Percentiles rank a stretch among this genome's conserved stretches.
Conservation (phyloP, 2,797 vertebrate genomes). For the Myotis daubentonii region DNA sequence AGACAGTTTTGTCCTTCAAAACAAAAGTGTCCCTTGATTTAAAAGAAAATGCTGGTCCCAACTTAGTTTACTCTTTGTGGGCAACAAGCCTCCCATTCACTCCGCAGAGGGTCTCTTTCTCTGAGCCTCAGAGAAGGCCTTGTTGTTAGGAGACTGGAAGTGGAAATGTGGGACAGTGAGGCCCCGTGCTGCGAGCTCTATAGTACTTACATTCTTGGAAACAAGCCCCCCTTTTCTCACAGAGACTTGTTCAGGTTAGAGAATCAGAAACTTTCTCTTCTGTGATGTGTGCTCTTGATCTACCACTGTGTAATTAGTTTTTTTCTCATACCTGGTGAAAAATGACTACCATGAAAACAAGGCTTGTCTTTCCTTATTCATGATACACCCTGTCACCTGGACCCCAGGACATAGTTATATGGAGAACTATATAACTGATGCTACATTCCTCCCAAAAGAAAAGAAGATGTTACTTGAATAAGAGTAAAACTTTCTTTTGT, state of each 20-base stretch:
- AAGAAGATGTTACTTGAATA: slow-evolving; percentile 58
- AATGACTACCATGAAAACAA: slow-evolving; percentile 77
- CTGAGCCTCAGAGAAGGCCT: slow-evolving; percentile 41
- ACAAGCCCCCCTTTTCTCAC: slow-evolving; percentile 8
- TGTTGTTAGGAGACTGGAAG: slow-evolving; percentile 8
- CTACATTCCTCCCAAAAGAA: slow-evolving; percentile 61
- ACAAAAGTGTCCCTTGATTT: slow-evolving; percentile 63
- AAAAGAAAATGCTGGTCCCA: slow-evolving; percentile 48
- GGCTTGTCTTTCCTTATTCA: slow-evolving; percentile 73
- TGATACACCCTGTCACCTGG: slow-evolving; percentile 71
- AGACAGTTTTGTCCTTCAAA: slow-evolving; percentile 55
- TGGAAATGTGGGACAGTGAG: neutral
- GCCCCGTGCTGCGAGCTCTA: neutral
- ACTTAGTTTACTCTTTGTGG: slow-evolving; percentile 46
- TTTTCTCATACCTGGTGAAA: slow-evolving; percentile 73
- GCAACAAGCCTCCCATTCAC: slow-evolving; percentile 54
- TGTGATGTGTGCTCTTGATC: slow-evolving; percentile 51
- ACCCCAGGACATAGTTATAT: slow-evolving; percentile 70
- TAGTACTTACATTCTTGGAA: neutral
- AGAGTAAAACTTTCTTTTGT: neutral
- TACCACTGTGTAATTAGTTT: slow-evolving; percentile 57
- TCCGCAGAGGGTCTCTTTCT: slow-evolving; percentile 54
- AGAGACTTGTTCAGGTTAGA: slow-evolving; percentile 5
- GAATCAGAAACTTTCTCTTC: slow-evolving; percentile 33
- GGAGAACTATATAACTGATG: slow-evolving; percentile 57